A percentile compares a stretch with the other conserved stretches of the same genome.
Conservation (phyloP, 2,888 invertebrate species). For the Epistrophella euchroma region DNA sequence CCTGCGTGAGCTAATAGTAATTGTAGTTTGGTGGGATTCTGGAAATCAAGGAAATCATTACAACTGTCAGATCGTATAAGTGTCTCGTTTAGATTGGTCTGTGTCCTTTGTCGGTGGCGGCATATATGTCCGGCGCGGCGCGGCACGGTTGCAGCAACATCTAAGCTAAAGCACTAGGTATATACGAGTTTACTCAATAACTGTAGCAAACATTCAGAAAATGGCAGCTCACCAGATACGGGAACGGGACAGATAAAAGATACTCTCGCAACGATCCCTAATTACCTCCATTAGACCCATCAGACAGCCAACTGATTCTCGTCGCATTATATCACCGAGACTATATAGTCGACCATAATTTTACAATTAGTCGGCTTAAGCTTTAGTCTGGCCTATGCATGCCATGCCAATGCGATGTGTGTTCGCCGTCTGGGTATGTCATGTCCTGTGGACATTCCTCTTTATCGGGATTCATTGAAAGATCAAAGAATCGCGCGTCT, state of each 20-base stretch:
- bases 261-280: constrained; percentile 44
- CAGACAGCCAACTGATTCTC: constrained; percentile 20
- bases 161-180: not conserved
- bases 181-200: constrained; percentile 42
- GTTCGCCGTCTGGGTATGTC: constrained; percentile 66
- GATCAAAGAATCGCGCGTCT: constrained; percentile 65
- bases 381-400: constrained; percentile 15
- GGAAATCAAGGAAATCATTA: constrained; percentile 64
- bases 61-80: constrained; percentile 70
- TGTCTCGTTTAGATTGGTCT: constrained; percentile 47
- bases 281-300: constrained; percentile 69
- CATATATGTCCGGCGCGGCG: not conserved
- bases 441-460: constrained; percentile 50
- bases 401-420: constrained; percentile 10
- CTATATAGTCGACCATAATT: constrained; percentile 56
- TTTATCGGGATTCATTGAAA: constrained; percentile 53
- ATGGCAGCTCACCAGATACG: constrained; percentile 44
- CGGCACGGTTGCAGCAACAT: not conserved
- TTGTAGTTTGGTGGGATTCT: constrained; percentile 40
- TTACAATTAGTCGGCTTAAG: constrained; percentile 68
- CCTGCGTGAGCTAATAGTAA: not conserved
- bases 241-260: constrained; percentile 26
- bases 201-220: constrained; percentile 60
- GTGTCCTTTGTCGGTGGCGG: constrained; percentile 62
- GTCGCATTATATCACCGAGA: constrained; percentile 54